phyloP scores from a whole-genome alignment of 2,888 invertebrate species.

The Aphrophora alni region DNA sequence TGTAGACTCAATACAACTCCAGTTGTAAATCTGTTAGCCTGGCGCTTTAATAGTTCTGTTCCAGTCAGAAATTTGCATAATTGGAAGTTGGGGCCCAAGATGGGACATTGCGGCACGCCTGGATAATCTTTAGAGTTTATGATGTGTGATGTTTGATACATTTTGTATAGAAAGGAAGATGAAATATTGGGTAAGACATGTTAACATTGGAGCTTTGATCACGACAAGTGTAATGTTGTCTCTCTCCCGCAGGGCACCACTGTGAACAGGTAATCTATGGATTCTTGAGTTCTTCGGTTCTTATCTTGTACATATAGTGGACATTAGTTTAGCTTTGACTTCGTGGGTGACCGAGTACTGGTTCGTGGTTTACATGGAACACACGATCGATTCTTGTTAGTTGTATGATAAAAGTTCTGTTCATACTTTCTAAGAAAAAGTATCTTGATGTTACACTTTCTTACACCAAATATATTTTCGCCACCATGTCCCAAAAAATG shows the following conservation, averaged over 20 bases:
- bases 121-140: background rate
- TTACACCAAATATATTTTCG: too few species aligned
- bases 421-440: too few species aligned
- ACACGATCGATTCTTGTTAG: too few species aligned
- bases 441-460: too few species aligned
- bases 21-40: background rate
- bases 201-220: background rate
- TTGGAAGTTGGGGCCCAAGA: background rate
- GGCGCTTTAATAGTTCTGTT: background rate
- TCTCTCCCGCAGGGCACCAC: background rate
- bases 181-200: background rate
- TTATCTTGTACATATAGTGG: background rate
- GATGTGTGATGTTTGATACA: background rate
- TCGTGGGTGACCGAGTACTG: background rate
- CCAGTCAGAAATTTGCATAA: background rate
- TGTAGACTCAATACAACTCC: background rate
- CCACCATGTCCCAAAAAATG: too few species aligned
- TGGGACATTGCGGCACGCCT: background rate
- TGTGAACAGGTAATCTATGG: background rate
- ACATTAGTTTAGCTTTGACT: background rate
- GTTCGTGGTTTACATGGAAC: background rate
- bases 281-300: background rate
- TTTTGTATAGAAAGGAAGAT: background rate
- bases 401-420: too few species aligned
- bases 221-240: background rate